Conservation (phyloP, 1,140 invertebrate species). For the Bombus balteatus region DNA sequence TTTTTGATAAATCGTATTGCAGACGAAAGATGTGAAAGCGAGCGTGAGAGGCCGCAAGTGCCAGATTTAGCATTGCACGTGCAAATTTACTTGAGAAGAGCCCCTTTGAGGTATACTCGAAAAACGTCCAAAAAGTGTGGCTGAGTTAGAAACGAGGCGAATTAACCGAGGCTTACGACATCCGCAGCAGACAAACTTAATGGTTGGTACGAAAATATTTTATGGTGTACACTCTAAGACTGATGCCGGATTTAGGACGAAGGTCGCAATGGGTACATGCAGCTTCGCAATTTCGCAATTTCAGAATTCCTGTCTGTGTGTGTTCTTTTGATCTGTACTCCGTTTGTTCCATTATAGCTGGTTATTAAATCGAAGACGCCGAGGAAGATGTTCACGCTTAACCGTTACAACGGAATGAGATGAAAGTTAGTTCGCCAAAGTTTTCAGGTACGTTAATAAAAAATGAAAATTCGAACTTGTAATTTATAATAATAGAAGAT, state of each 20-base stretch:
- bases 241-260: conserved; percentile 40
- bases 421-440: background rate
- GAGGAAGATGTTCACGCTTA: background rate
- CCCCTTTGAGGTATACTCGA: conserved; percentile 12
- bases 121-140: conserved; percentile 22
- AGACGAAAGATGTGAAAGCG: background rate
- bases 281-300: background rate
- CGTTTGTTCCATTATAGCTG: background rate
- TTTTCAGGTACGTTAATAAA: background rate
- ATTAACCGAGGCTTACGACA: conserved; percentile 21
- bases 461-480: background rate
- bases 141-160: conserved; percentile 8
- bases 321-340: background rate
- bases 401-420: background rate
- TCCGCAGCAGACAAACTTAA: conserved; percentile 13
- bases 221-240: conserved; percentile 33
- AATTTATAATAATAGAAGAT: background rate
- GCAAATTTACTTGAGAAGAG: conserved; percentile 9
- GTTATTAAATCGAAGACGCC: background rate
- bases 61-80: background rate
- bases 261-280: conserved; percentile 24
- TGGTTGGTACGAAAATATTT: conserved; percentile 32
- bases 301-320: background rate
- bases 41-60: too few relatives aligned
- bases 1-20: background rate